A percentile compares a stretch with the other conserved stretches of the same genome.
Conservation (phyloP, 2,888 invertebrate genomes). For the Brachylomia viminalis region DNA sequence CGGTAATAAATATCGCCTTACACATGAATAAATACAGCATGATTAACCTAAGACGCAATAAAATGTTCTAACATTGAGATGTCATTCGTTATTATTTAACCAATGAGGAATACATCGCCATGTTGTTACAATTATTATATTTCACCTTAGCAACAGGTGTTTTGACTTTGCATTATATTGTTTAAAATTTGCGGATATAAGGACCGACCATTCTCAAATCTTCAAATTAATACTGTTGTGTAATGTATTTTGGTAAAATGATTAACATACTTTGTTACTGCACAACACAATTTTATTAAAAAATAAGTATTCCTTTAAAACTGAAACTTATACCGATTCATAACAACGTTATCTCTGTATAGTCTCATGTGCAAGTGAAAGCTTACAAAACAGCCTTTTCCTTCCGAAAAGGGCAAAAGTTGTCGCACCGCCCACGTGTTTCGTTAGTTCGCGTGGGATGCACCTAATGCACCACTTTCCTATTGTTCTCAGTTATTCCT, state of each 20-base stretch:
- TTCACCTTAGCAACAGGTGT: slow-evolving; percentile 11
- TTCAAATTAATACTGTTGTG: neutral
- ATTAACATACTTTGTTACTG: neutral
- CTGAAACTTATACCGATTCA: neutral
- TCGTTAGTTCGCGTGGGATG: slow-evolving; percentile 42
- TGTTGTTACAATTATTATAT: slow-evolving; percentile 17
- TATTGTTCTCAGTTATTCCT: slow-evolving; percentile 34
- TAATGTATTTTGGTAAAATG: neutral
- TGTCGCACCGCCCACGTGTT: slow-evolving; percentile 37
- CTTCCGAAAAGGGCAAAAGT: neutral
- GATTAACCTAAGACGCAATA: slow-evolving; percentile 31
- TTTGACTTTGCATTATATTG: neutral
- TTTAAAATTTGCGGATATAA: neutral
- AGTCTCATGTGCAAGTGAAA: neutral
- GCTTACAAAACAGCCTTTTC: slow-evolving; percentile 4
- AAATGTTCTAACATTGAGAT: slow-evolving; percentile 34
- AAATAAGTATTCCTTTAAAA: neutral
- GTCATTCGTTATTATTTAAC: slow-evolving; percentile 9
- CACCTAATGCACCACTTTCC: slow-evolving; percentile 31
- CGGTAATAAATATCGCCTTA: slow-evolving; percentile 36
- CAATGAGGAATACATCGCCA: neutral
- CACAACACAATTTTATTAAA: neutral
- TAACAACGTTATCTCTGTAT: neutral
- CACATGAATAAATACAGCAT: neutral
- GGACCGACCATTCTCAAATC: neutral